Evolutionary conservation across 2,797 vertebrate species (phyloP).

Genomic region (Vipera ursinii): DNA sequence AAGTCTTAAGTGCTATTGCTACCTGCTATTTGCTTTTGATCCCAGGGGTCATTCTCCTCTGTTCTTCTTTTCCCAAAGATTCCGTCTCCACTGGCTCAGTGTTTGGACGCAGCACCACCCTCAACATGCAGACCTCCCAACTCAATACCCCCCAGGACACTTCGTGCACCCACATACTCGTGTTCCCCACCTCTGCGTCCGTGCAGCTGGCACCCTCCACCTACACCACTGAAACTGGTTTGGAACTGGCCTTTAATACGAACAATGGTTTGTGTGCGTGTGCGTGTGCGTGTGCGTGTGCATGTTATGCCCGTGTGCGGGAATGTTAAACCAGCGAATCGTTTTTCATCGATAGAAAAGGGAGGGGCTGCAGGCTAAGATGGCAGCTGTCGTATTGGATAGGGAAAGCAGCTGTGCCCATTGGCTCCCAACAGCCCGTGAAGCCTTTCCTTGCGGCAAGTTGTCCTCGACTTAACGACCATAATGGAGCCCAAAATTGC

Average conservation of each 20-base stretch:
- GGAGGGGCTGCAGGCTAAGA: neutral
- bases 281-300: neutral
- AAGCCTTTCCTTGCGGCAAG: neutral
- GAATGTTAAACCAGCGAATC: neutral
- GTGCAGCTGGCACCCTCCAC: constrained; percentile 93
- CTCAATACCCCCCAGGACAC: constrained; percentile 97
- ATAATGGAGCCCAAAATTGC: neutral
- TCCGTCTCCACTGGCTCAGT: constrained; percentile 96
- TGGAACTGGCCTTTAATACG: constrained; percentile 93
- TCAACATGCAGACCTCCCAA: constrained; percentile 97
- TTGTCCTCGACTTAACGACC: neutral
- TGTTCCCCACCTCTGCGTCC: constrained; percentile 95
- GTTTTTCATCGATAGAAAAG: neutral
- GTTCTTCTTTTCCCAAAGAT: constrained; percentile 72
- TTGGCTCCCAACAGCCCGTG: neutral
- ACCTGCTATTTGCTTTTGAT: neutral
- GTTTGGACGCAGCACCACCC: constrained; percentile 95
- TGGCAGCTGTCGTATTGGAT: neutral
- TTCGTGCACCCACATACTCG: constrained; percentile 97
- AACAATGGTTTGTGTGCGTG: constrained; percentile 85
- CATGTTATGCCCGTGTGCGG: neutral
- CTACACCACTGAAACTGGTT: constrained; percentile 88
- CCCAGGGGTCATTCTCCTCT: neutral
- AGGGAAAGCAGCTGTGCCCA: neutral
- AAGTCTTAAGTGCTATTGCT: neutral